Evolutionary conservation across 92 coral and sea anemone genomes (phyloP), one percentile per base, ranked within the genome.

Genomic region (Palythoa heliodiscus): DNA sequence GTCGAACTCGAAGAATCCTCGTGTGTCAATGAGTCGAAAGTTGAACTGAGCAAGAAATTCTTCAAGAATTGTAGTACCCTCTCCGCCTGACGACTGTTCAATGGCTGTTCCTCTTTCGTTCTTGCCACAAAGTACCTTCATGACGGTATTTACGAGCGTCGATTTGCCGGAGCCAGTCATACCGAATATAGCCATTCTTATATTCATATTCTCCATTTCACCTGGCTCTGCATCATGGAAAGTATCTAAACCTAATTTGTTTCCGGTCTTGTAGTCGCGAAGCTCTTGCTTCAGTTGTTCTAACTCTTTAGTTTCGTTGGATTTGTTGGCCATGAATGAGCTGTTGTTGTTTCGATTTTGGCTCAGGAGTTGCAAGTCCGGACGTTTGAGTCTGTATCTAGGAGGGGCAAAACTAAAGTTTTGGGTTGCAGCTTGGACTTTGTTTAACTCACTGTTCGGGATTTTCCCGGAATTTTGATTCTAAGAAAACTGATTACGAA

Each of bases 151-250:
- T 11, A 93, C 89, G 5, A 93, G 76, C 70, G 92, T 86, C 6
- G 96, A 93, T 85, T 93, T 93, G 11, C 96, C 96, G 16, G 94
- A 84, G 10, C 96, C 96, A 11, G 96, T 89, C 86, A 87, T 89
- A 2, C 96, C 96, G 68, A 93, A 91, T 48, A 93, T 83, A 4
- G 92, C 92, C n/a, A 93, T 84, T 24, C 91, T 90, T 15, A 91
- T 76, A 61, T 84, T 75, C 82, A 89, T 83, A 11, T 85, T 78
- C 5, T 89, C 91, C 92, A 93, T 91, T 69, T 93, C 94, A 24
- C 91, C 97, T n/a, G 82, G 79, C 15, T 75, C 86, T 11, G 97
- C 91, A 74, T 93, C 97, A 3, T 37, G 77, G 77, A 93, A 93
- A 50, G 88, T 52, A 0, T 38, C 14, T 24, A 79, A 64, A 16